phyloP scores from a whole-genome alignment of 2,888 invertebrate species.

The Sphaerophoria rueppellii region DNA sequence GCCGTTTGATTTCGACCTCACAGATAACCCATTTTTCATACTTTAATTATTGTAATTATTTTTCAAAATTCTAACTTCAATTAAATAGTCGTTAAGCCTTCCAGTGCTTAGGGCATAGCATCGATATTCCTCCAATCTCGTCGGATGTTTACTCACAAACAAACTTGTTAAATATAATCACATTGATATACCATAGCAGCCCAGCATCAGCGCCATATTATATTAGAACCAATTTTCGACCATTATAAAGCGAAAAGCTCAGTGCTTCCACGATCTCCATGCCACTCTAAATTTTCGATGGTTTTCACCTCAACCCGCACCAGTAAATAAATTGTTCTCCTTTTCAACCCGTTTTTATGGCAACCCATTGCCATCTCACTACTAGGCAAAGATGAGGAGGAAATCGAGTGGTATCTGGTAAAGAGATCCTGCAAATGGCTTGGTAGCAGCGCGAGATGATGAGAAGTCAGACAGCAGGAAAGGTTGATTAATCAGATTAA shows the following conservation, averaged over 20 bases:
- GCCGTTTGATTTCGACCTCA: too few relatives aligned
- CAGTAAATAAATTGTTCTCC: neutral
- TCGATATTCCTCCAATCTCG: neutral
- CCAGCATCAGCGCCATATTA: slow-evolving; percentile 29
- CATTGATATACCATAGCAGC: slow-evolving; percentile 13
- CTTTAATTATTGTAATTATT: too few relatives aligned
- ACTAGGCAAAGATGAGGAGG: neutral
- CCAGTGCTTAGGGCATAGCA: too few relatives aligned
- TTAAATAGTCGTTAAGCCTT: too few relatives aligned
- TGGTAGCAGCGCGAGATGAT: slow-evolving; percentile 14
- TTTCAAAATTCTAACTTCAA: too few relatives aligned
- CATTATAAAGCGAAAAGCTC: slow-evolving; percentile 43
- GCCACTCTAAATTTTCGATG: neutral
- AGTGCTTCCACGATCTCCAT: neutral
- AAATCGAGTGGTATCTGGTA: neutral
- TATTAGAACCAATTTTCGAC: slow-evolving; percentile 59
- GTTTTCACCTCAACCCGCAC: neutral
- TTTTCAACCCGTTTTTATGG: too few relatives aligned
- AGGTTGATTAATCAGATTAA: slow-evolving; percentile 72
- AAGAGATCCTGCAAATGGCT: too few relatives aligned
- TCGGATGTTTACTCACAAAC: slow-evolving; percentile 16
- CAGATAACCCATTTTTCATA: too few relatives aligned
- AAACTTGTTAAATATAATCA: slow-evolving; percentile 67
- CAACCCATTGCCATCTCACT: too few relatives aligned
- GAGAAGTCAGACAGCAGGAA: slow-evolving; percentile 41